phyloP scores from a whole-genome alignment of 2,888 invertebrate genomes.

The Philereme transversata region DNA sequence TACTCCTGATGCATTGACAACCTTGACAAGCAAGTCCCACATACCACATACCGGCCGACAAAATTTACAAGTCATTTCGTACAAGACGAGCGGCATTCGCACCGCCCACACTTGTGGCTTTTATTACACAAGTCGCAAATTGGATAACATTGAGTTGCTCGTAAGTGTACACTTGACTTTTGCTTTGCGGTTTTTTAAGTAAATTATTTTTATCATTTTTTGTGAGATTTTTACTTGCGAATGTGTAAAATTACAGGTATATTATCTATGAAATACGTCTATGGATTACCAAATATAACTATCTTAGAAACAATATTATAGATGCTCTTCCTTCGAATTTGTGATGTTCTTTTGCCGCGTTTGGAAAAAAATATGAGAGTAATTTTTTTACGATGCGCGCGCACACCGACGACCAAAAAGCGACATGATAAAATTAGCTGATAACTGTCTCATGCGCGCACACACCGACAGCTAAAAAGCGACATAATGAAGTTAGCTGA shows the following conservation, averaged over 20 bases:
- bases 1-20: constrained; percentile 35
- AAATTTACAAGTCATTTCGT: constrained; percentile 35
- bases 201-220: constrained; percentile 11
- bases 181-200: constrained; percentile 22
- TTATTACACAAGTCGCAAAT: constrained; percentile 47
- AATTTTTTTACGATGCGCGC: no score
- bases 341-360: no score
- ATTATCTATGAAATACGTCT: neutral
- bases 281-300: no score
- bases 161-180: constrained; percentile 38
- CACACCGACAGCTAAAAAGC: no score
- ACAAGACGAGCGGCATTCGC: constrained; percentile 48
- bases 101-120: constrained; percentile 48
- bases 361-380: no score
- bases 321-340: no score
- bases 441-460: no score
- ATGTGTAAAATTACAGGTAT: neutral
- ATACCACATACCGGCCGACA: constrained; percentile 37
- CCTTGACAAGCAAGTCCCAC: constrained; percentile 55
- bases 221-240: constrained; percentile 4
- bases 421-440: no score
- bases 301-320: no score
- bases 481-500: no score
- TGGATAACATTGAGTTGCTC: constrained; percentile 45
- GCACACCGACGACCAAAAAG: no score